phyloP scores from a whole-genome alignment of 2,797 vertebrate species.

The Esox masquinongy region DNA sequence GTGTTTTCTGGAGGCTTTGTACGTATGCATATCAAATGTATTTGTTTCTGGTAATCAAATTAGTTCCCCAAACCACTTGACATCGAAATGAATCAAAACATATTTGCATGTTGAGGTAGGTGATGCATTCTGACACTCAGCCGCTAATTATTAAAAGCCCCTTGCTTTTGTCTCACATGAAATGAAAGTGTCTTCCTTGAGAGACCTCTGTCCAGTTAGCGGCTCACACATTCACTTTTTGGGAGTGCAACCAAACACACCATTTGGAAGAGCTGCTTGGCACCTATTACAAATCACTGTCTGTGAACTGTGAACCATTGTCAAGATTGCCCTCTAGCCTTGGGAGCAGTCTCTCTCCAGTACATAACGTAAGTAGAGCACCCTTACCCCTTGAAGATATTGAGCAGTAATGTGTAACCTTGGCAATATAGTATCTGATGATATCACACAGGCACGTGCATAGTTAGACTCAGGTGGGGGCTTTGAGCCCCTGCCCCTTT shows the following conservation, averaged over 20 bases:
- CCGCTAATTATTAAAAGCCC: constrained; percentile 46
- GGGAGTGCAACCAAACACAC: constrained; percentile 8
- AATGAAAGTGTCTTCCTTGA: constrained; percentile 26
- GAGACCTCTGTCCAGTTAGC: constrained; percentile 4
- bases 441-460: neutral
- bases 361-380: neutral
- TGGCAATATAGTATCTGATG: neutral
- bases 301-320: neutral
- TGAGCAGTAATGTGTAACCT: neutral
- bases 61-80: constrained; percentile 32
- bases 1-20: neutral
- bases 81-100: constrained; percentile 38
- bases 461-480: too few relatives aligned
- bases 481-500: too few relatives aligned
- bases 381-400: neutral
- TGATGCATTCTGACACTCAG: constrained; percentile 40
- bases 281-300: neutral
- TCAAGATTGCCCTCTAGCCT: neutral
- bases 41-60: constrained; percentile 34
- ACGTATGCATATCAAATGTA: neutral
- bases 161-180: constrained; percentile 22
- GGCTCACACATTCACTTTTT: neutral
- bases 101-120: constrained; percentile 14
- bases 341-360: neutral
- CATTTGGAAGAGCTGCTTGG: constrained; percentile 14